Percentiles rank a stretch among this genome's conserved stretches.
These are phyloP conservation scores for Macrosiphum euphorbiae DNA, from an alignment of 2,888 invertebrate species.

Conservation along the genomic window DNA sequence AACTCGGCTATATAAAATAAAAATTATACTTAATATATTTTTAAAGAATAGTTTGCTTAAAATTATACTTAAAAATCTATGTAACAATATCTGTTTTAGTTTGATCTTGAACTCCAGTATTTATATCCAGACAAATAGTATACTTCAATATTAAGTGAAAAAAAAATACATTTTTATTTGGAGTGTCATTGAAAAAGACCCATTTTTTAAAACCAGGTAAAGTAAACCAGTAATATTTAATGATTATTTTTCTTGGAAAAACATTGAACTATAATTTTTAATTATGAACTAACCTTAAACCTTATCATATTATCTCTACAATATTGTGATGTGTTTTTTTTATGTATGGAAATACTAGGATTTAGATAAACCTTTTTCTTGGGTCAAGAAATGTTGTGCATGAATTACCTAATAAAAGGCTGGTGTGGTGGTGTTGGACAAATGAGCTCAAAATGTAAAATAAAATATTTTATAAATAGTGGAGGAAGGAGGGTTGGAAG, in stretches of 20 bases:
- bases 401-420: not conserved
- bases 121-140: not conserved
- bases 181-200: not conserved
- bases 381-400: not conserved
- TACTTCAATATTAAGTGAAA: not conserved
- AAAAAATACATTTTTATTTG: not conserved
- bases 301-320: not conserved
- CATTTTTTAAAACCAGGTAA: not conserved
- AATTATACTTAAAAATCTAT: not conserved
- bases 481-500: not conserved
- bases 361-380: not conserved
- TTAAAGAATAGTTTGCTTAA: too few species aligned
- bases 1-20: too few species aligned
- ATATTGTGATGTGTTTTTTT: not conserved
- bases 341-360: not conserved
- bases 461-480: not conserved
- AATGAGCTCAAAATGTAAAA: too few species aligned
- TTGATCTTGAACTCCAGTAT: not conserved
- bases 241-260: not conserved
- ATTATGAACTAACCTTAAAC: not conserved
- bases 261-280: not conserved
- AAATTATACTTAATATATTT: too few species aligned
- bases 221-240: too few species aligned
- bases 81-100: not conserved
- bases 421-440: too few species aligned